Conservation (phyloP, 2,113 vertebrate species). For the Potamarius usumacintae region DNA sequence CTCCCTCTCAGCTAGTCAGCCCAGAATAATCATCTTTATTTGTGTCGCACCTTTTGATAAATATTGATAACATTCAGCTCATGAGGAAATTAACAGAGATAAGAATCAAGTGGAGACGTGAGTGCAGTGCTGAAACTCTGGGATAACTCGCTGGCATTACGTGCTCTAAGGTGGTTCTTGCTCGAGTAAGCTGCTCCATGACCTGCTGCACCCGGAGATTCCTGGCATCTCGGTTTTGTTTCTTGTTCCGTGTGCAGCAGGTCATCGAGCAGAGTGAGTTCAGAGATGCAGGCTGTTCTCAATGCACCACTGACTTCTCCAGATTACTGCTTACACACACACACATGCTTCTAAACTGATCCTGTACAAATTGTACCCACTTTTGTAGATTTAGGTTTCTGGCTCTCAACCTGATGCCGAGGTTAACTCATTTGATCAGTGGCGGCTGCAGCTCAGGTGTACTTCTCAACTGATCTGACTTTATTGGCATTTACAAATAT, state of each 20-base stretch:
- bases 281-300: neutral
- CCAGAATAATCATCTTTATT: neutral
- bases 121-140: neutral
- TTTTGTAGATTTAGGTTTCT: neutral
- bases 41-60: neutral
- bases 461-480: neutral
- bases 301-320: neutral
- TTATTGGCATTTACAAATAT: too few relatives aligned
- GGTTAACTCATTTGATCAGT: neutral
- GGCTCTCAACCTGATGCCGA: neutral
- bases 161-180: neutral
- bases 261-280: neutral
- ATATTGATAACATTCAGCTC: too few relatives aligned
- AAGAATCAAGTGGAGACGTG: neutral
- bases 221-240: neutral
- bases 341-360: neutral
- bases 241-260: neutral
- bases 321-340: neutral
- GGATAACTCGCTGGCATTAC: neutral
- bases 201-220: neutral
- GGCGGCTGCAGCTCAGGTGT: neutral
- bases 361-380: neutral
- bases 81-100: neutral
- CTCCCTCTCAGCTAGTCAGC: neutral
- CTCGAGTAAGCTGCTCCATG: neutral